Base-by-base conservation (phyloP, 2,797 vertebrate species). In the Rachycentron canadum region DNA sequence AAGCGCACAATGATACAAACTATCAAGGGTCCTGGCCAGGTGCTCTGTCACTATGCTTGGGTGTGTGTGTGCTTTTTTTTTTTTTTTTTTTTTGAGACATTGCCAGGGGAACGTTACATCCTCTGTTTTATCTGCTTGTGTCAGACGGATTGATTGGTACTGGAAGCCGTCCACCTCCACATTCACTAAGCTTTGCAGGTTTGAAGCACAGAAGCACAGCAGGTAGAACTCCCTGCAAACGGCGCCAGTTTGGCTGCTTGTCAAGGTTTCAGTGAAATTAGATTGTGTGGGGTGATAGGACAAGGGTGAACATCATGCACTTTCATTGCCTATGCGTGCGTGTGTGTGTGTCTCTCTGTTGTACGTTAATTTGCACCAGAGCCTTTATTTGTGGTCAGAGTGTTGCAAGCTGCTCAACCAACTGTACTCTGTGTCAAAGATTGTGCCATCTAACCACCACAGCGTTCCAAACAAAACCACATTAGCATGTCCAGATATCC, bases 61-160 rank as follows among this genome's bases (percentile, higher is more conserved):
- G 66, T 50, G 61, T 47, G 7, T n/a, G n/a, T n/a, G n/a, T n/a
- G n/a, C n/a, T n/a, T n/a, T n/a, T n/a, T n/a, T n/a, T n/a, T n/a
- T n/a, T n/a, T n/a, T n/a, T n/a, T n/a, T n/a, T n/a, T 79, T 88
- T 89, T 76, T 82, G 75, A 82, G 82, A 61, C 43, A 52, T n/a
- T 69, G 82, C 78, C 89, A 86, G 66, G 62, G 59, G 69, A 88
- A 73, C 57, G 43, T 74, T 67, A 69, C 81, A 85, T 83, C 64
- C 78, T 78, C 69, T 79, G 70, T 84, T 88, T 85, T 91, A 84
- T 91, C 86, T 77, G 78, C 70, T 55, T 40, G 69, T 89, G 86
- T 86, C 88, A 84, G 79, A 59, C 79, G 89, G 86, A 93, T 81
- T 81, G 89, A 93, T 91, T 77, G 86, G 70, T 64, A 61, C 73